These are phyloP conservation scores for Leucophenga maculata DNA, from an alignment of 2,888 invertebrate species.

Conservation along the genomic window DNA sequence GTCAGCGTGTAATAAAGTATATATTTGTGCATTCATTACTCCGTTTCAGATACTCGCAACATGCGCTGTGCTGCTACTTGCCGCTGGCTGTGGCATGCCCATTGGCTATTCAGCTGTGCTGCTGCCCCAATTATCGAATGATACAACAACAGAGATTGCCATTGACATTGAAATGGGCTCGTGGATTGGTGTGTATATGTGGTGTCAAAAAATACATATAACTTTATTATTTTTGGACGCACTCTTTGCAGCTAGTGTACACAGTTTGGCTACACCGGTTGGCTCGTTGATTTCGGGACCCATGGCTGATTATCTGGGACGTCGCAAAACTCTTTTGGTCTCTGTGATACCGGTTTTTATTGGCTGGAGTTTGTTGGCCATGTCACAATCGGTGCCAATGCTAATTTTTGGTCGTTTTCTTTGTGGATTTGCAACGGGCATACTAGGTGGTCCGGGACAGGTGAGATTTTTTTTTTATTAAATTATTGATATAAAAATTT, in stretches of 20 bases:
- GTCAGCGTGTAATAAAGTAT: constrained; percentile 12
- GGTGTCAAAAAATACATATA: no score
- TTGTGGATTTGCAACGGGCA: constrained; percentile 82
- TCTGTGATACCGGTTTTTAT: constrained; percentile 78
- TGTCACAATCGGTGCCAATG: constrained; percentile 75
- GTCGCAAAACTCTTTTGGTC: constrained; percentile 78
- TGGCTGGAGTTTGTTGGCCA: constrained; percentile 81
- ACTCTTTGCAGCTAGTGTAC: constrained; percentile 79
- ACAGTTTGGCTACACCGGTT: constrained; percentile 83
- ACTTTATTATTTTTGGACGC: constrained; percentile 2
- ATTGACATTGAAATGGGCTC: constrained; percentile 83
- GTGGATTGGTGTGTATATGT: constrained; percentile 76
- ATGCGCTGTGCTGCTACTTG: constrained; percentile 80
- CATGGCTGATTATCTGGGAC: constrained; percentile 80
- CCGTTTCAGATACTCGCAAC: constrained; percentile 79
- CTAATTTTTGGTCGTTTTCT: constrained; percentile 79
- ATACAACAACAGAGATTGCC: constrained; percentile 75
- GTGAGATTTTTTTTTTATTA: constrained; percentile 69
- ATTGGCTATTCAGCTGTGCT: constrained; percentile 83
- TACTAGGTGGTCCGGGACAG: constrained; percentile 83
- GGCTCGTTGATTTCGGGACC: constrained; percentile 83
- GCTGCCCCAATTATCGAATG: constrained; percentile 79
- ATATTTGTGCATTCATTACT: neutral
- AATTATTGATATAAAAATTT: no score
- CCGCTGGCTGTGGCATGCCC: constrained; percentile 85